phyloP scores from a whole-genome alignment of 2,113 vertebrate species.

The Cyprinus carpio region DNA sequence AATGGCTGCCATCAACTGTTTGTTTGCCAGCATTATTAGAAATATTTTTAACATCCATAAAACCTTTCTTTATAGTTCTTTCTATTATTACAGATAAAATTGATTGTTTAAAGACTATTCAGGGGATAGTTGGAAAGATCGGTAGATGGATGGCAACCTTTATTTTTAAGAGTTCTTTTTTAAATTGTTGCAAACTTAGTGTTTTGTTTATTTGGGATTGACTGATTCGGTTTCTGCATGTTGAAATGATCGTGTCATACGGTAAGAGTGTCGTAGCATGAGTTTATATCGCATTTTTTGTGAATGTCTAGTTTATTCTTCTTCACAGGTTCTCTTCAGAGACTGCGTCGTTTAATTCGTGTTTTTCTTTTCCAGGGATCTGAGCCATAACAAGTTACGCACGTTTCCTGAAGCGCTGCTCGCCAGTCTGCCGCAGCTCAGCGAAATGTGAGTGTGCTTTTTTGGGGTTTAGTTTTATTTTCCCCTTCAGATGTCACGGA shows the following conservation, averaged over 20 bases:
- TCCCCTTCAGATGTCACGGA: not conserved
- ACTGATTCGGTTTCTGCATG: not conserved
- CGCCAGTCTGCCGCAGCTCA: constrained; percentile 82
- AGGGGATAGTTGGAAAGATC: too few relatives aligned
- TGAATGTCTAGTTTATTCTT: not conserved
- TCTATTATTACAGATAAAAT: not conserved
- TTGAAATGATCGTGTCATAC: not conserved
- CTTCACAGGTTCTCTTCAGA: constrained; percentile 27
- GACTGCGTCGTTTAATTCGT: constrained; percentile 56
- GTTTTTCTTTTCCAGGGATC: constrained; percentile 76
- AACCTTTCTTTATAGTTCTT: not conserved
- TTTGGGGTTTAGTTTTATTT: not conserved
- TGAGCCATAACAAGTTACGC: constrained; percentile 93
- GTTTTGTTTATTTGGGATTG: not conserved
- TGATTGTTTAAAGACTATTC: not conserved
- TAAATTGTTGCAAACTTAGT: not conserved
- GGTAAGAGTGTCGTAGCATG: not conserved
- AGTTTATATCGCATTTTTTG: not conserved
- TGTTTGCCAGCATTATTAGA: too few relatives aligned
- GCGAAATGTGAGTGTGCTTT: constrained; percentile 86
- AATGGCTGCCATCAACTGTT: too few relatives aligned
- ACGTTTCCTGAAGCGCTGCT: constrained; percentile 80
- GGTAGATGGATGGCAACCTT: too few relatives aligned
- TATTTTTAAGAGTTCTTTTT: not conserved
- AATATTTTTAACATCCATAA: not conserved